phyloP scores from a whole-genome alignment of 64 coral and sea anemone species.

The Porites lutea region DNA sequence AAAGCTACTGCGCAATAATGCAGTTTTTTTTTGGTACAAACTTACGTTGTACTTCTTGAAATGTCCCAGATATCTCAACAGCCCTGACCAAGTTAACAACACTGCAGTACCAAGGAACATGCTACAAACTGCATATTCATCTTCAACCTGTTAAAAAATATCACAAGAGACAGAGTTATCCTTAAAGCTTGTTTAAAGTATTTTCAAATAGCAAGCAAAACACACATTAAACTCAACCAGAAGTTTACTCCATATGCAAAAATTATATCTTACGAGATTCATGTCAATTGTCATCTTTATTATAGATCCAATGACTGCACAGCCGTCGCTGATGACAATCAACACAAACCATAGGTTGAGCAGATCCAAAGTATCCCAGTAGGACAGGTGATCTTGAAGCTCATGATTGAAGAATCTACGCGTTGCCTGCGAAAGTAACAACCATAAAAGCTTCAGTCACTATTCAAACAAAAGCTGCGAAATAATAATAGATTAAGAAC shows the following conservation, averaged over 20 bases:
- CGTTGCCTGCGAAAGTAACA: conserved; percentile 36
- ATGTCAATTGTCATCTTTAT: conserved; percentile 79
- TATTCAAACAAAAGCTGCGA: background rate
- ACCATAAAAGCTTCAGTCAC: too few species aligned
- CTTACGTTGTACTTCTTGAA: conserved; percentile 88
- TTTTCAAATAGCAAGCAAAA: too few species aligned
- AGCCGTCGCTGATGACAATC: conserved; percentile 80
- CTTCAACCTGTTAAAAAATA: background rate
- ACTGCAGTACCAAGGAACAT: conserved; percentile 85
- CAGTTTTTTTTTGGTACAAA: background rate
- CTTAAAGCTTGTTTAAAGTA: too few species aligned
- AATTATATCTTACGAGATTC: background rate
- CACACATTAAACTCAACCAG: too few species aligned
- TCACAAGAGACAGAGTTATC: too few species aligned
- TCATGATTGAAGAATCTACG: conserved; percentile 68
- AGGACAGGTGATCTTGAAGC: conserved; percentile 24
- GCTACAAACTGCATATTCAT: conserved; percentile 52
- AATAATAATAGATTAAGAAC: background rate
- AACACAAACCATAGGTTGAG: conserved; percentile 88
- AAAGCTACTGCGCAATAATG: too few species aligned
- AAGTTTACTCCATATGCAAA: too few species aligned
- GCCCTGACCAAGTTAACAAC: conserved; percentile 74
- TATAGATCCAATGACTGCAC: conserved; percentile 79
- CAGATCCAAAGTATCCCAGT: conserved; percentile 73
- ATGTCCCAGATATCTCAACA: conserved; percentile 84